Evolutionary conservation across 2,888 invertebrate genomes (phyloP).

Genomic region (Malthinus seriepunctatus): DNA sequence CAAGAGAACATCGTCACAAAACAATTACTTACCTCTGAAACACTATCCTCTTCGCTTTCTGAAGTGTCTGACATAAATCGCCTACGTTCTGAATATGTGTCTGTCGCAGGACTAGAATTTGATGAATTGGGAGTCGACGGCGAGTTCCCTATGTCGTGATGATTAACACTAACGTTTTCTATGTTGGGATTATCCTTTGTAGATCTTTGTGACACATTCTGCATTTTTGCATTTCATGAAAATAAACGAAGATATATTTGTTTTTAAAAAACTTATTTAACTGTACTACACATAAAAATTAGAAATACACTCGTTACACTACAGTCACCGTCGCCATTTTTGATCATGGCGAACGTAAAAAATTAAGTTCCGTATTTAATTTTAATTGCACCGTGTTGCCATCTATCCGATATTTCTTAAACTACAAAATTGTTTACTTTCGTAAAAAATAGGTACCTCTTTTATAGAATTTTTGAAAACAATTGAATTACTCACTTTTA

Average conservation of each 20-base stretch:
- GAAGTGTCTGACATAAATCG: slow-evolving; percentile 93
- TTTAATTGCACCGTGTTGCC: slow-evolving; percentile 3
- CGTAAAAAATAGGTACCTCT: too few relatives aligned
- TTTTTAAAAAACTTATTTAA: slow-evolving; percentile 44
- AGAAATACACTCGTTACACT: slow-evolving; percentile 67
- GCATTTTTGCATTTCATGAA: slow-evolving; percentile 80
- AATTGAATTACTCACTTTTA: too few relatives aligned
- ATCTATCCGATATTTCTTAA: background rate
- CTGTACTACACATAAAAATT: slow-evolving; percentile 49
- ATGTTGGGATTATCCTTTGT: slow-evolving; percentile 80
- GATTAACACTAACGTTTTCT: slow-evolving; percentile 73
- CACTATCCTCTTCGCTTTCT: slow-evolving; percentile 95
- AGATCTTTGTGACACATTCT: slow-evolving; percentile 83
- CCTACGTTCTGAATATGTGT: slow-evolving; percentile 84
- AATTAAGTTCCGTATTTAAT: slow-evolving; percentile 19
- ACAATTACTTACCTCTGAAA: slow-evolving; percentile 81
- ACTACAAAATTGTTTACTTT: too few relatives aligned
- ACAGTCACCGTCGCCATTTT: slow-evolving; percentile 70
- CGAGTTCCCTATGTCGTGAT: slow-evolving; percentile 70
- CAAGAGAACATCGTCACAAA: slow-evolving; percentile 42
- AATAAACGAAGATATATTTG: slow-evolving; percentile 57
- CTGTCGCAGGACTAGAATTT: slow-evolving; percentile 81
- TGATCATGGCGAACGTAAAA: slow-evolving; percentile 68
- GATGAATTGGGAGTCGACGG: slow-evolving; percentile 81
- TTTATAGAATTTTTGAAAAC: too few relatives aligned